Conservation (phyloP, 2,888 invertebrate genomes). For the Coremacera marginata region DNA sequence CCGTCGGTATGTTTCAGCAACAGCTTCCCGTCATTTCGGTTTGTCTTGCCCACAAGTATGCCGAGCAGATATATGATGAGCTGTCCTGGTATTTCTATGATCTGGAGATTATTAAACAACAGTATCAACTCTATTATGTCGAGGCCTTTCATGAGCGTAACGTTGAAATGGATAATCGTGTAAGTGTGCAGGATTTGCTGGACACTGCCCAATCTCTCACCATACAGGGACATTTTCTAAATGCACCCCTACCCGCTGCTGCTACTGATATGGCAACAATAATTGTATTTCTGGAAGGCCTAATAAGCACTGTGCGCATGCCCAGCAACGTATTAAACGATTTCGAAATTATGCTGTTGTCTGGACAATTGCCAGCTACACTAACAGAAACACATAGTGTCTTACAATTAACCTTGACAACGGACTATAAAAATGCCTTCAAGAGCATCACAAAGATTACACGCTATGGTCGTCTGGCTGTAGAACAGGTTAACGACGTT, state of each 20-base stretch:
- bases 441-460: constrained; percentile 54
- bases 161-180: constrained; percentile 49
- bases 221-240: constrained; percentile 54
- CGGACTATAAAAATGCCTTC: constrained; percentile 49
- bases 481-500: constrained; percentile 56
- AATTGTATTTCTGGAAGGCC: constrained; percentile 57
- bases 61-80: constrained; percentile 58
- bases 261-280: constrained; percentile 51
- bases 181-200: constrained; percentile 42
- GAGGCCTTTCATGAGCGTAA: constrained; percentile 54
- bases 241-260: constrained; percentile 47
- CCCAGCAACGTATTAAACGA: constrained; percentile 50
- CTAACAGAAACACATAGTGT: constrained; percentile 31
- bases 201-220: constrained; percentile 50
- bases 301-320: constrained; percentile 53
- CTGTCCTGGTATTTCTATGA: constrained; percentile 61
- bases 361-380: constrained; percentile 29
- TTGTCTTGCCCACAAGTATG: constrained; percentile 53
- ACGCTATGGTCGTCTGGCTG: constrained; percentile 54
- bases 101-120: constrained; percentile 56
- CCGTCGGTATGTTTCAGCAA: constrained; percentile 58
- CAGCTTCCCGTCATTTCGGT: constrained; percentile 58
- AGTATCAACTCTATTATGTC: constrained; percentile 57
- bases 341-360: constrained; percentile 48
- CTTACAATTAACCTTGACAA: neutral